Conservation (phyloP, 2,797 vertebrate species). For the Prunella strophiata region DNA sequence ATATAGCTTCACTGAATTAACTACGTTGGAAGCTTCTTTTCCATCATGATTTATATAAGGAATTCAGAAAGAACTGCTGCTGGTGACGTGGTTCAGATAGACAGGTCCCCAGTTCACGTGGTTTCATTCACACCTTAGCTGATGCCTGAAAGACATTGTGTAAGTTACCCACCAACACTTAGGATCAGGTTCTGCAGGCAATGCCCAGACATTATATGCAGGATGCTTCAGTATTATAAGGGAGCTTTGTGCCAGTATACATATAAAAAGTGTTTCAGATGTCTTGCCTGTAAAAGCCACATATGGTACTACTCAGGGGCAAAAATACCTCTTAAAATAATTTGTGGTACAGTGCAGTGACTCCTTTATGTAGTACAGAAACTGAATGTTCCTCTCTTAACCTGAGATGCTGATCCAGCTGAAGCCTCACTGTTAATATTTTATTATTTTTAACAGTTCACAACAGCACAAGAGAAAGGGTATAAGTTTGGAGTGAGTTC, state of each 20-base stretch:
- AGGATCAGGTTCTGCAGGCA: not conserved
- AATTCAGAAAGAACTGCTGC: not conserved
- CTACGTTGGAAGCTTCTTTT: not conserved
- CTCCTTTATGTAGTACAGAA: not conserved
- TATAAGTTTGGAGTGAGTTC: not conserved
- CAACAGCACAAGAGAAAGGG: not conserved
- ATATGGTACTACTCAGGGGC: not conserved
- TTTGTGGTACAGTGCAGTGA: not conserved
- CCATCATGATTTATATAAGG: not conserved
- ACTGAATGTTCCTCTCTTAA: not conserved
- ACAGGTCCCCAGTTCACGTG: not conserved
- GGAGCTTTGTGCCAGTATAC: not conserved
- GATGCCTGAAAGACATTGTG: not conserved
- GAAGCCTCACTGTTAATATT: not conserved
- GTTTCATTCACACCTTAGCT: not conserved
- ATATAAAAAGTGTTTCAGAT: not conserved
- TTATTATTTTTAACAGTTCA: conserved; percentile 34
- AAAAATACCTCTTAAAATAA: not conserved
- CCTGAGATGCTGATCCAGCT: not conserved
- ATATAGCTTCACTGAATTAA: not conserved
- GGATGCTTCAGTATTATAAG: not conserved
- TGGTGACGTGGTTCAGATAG: not conserved
- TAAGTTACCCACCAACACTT: not conserved
- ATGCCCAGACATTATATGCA: not conserved
- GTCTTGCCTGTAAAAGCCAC: not conserved